A percentile compares a stretch with the other conserved stretches of the same genome.
phyloP scores from a whole-genome alignment of 2,113 vertebrate species.

The Thunnus thynnus region DNA sequence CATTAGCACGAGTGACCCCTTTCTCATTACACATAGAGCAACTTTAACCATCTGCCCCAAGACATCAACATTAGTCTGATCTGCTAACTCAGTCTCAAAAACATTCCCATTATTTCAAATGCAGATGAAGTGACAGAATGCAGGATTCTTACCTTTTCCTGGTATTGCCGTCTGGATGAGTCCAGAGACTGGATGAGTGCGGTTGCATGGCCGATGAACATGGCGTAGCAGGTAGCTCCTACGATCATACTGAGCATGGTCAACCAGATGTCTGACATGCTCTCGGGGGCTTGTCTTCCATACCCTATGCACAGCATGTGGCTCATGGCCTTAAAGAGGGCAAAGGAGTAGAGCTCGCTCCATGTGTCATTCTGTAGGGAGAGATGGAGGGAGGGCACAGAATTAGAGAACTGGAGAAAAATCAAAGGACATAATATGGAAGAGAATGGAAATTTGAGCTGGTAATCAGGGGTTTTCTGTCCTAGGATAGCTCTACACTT shows the following conservation, averaged over 20 bases:
- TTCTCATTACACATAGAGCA: too few species aligned
- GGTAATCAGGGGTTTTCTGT: not conserved
- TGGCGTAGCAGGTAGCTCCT: constrained; percentile 96
- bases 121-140: not conserved
- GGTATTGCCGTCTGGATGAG: constrained; percentile 93
- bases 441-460: not conserved
- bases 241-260: constrained; percentile 99
- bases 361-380: constrained; percentile 93
- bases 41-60: too few species aligned
- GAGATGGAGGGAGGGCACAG: not conserved
- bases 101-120: not conserved
- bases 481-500: not conserved
- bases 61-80: not conserved
- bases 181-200: constrained; percentile 95
- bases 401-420: not conserved
- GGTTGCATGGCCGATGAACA: constrained; percentile 95
- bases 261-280: constrained; percentile 99
- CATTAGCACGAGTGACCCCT: too few species aligned
- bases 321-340: constrained; percentile 99
- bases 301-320: constrained; percentile 99
- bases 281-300: constrained; percentile 94
- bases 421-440: not conserved
- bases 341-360: constrained; percentile 97
- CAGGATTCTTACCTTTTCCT: constrained; percentile 89
- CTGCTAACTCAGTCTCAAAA: not conserved